Evolutionary conservation across 2,113 vertebrate genomes (phyloP).

Genomic region (Sinosuthora webbiana): DNA sequence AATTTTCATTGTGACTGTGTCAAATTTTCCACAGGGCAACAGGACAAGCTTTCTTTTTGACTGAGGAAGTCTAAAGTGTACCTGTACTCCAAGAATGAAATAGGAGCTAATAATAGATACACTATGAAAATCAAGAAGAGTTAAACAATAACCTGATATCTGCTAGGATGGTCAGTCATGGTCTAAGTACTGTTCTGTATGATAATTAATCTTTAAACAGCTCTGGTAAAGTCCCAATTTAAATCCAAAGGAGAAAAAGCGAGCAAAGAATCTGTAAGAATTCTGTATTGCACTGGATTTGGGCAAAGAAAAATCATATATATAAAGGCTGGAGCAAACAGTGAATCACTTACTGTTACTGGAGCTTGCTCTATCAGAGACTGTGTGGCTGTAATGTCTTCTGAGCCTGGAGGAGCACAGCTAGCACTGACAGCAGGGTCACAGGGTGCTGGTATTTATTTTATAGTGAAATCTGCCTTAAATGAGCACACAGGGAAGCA

Average conservation of each 20-base stretch:
- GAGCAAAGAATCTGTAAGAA: neutral
- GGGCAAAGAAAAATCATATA: neutral
- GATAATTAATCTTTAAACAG: neutral
- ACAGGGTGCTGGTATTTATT: neutral
- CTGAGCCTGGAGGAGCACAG: neutral
- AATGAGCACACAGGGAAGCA: neutral
- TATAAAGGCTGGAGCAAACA: neutral
- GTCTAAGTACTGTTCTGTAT: neutral
- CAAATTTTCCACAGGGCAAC: neutral
- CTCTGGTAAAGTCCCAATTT: neutral
- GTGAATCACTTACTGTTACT: neutral
- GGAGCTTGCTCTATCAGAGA: neutral
- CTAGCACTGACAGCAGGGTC: neutral
- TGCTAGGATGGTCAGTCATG: conserved; percentile 8
- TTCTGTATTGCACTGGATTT: neutral
- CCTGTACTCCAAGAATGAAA: neutral
- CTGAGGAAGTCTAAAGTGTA: neutral
- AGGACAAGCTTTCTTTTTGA: neutral
- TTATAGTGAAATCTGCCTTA: neutral
- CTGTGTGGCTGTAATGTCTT: neutral
- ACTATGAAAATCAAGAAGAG: neutral
- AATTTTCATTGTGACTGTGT: neutral
- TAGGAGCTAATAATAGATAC: neutral
- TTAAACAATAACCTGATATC: conserved; percentile 24
- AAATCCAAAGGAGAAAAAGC: neutral